Evolutionary conservation across 2,113 vertebrate genomes (phyloP), one percentile per base, ranked within the genome.

Genomic region (Microcebus ravelobensis): DNA sequence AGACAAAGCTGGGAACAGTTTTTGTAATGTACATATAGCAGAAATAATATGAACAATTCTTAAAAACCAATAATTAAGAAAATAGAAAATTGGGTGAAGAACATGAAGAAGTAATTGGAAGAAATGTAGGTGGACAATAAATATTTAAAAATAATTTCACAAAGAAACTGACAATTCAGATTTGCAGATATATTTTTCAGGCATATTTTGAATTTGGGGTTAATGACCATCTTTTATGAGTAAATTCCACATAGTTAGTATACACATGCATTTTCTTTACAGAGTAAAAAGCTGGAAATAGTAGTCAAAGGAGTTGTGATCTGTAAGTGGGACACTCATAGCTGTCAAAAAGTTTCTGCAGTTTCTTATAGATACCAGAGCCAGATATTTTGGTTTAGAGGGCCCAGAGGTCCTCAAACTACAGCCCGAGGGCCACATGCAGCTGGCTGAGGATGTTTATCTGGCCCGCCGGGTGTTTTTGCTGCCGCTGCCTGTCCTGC

Each of bases 51-150:
- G 21, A 81, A 67, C 4, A 63, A 79, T 63, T 93, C 50, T 80
- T 81, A 82, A 93, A 93, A 93, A 87, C n/a, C 34, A 90, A 0
- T 93, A 50, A 36, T 68, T 95, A 83, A 82, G 34, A 87, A 59
- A 48, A 59, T 83, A 84, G 63, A 90, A 92, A 93, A 50, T 39
- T 76, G 5, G 10, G n/a, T 86, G 45, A 87, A 82, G 50, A 90
- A 82, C 6, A 63, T 34, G 10, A 93, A 59, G n/a, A 92, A 82
- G 15, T 65, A 90, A 48, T 55, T 85, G 17, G 52, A 52, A 85
- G 45, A 95, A 90, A 79, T 82, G 12, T 7, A 61, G 7, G 20
- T 90, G 55, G 21, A 20, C 48, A 92, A 50, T 11, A 90, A 90
- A 73, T 83, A 94, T 63, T 81, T 89, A 13, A 63, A 63, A 63